A percentile compares a stretch with the other conserved stretches of the same genome.
These are phyloP conservation scores for Acanthococcus lagerstroemiae DNA, from an alignment of 2,888 invertebrate genomes.

Conservation along the genomic window DNA sequence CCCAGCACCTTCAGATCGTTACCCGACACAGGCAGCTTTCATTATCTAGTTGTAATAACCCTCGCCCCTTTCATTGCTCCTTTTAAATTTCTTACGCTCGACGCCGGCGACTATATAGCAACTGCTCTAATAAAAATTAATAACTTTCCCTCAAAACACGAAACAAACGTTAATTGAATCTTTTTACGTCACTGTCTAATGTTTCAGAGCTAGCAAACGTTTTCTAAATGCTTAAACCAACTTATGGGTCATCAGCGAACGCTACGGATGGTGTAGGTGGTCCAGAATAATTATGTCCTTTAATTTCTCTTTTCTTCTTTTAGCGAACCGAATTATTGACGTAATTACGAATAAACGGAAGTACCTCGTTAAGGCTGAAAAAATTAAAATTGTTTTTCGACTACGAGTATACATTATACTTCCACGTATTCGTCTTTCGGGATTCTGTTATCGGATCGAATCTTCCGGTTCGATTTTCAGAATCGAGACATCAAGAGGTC, in stretches of 20 bases:
- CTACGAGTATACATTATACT: too few species aligned
- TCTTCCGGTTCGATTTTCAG: too few species aligned
- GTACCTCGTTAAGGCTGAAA: background rate
- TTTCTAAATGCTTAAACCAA: constrained; percentile 10
- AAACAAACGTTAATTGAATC: constrained; percentile 17
- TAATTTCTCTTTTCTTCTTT: background rate
- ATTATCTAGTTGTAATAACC: too few species aligned
- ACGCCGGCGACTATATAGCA: too few species aligned
- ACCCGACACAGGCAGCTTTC: too few species aligned
- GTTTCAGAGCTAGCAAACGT: background rate
- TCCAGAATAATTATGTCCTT: background rate
- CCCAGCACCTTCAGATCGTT: too few species aligned
- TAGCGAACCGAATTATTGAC: background rate
- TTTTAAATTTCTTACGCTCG: too few species aligned
- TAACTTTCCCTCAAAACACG: background rate
- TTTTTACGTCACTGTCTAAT: background rate
- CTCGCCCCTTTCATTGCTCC: too few species aligned
- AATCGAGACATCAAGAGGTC: too few species aligned
- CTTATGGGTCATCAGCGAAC: constrained; percentile 17
- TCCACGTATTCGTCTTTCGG: too few species aligned
- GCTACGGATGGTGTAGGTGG: constrained; percentile 25
- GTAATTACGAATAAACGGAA: background rate
- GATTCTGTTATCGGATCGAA: too few species aligned
- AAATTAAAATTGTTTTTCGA: background rate
- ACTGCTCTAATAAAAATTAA: too few species aligned